A percentile compares a stretch with the other conserved stretches of the same genome.
Conservation (phyloP, 2,113 vertebrate genomes). For the Semicossyphus pulcher region DNA sequence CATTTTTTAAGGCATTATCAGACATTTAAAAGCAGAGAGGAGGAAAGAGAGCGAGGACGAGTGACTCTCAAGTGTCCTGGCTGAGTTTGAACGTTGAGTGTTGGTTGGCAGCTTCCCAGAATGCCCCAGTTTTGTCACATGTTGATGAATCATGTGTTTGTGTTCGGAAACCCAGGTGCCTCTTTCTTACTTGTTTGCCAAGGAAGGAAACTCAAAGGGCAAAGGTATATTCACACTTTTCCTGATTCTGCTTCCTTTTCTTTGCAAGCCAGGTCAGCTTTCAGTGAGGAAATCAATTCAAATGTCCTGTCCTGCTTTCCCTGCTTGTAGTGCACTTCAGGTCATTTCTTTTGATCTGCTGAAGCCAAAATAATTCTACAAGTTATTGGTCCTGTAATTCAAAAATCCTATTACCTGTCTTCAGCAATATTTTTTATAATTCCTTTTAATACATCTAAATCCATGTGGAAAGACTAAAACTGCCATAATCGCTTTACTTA, state of each 20-base stretch:
- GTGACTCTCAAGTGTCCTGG: neutral
- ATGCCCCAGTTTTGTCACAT: conserved; percentile 26
- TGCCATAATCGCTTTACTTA: neutral
- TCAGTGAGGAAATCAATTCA: conserved; percentile 3
- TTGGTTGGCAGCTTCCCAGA: conserved; percentile 14
- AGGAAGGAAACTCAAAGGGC: conserved; percentile 64
- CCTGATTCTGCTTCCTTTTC: conserved; percentile 53
- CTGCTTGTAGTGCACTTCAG: conserved; percentile 22
- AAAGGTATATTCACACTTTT: conserved; percentile 58
- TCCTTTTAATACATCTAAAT: conserved; percentile 38
- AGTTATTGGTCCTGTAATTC: conserved; percentile 6
- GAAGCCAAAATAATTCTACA: too few species aligned
- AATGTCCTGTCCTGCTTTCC: conserved; percentile 14
- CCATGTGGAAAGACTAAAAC: neutral
- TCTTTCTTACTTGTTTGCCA: conserved; percentile 45
- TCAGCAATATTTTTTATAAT: conserved; percentile 67
- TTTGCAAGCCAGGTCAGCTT: conserved; percentile 10
- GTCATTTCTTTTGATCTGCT: conserved; percentile 63
- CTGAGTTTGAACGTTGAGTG: neutral
- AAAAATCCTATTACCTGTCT: conserved; percentile 10
- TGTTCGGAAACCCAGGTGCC: conserved; percentile 45
- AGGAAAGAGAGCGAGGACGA: neutral
- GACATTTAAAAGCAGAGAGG: neutral
- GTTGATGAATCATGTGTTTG: conserved; percentile 47
- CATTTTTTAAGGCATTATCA: neutral